Conservation (phyloP, 2,888 invertebrate species). For the Limnephilus auricula region DNA sequence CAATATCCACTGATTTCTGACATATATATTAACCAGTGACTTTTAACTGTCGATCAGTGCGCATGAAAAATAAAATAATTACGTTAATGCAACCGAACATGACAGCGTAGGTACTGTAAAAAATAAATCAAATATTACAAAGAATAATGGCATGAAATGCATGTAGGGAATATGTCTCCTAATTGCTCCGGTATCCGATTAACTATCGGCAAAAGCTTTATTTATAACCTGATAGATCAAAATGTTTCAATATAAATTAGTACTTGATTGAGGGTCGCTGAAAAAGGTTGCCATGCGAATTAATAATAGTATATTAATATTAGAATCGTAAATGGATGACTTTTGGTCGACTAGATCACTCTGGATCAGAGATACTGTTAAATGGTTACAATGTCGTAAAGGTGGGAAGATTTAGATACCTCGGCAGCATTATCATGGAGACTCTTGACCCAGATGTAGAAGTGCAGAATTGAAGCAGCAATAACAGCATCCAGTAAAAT, state of each 20-base stretch:
- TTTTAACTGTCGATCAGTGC: background rate
- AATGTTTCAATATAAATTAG: slow-evolving; percentile 17
- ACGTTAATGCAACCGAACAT: background rate
- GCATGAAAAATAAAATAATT: background rate
- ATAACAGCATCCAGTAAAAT: too few species aligned
- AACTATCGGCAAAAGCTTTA: background rate
- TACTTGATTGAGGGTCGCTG: background rate
- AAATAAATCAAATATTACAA: slow-evolving; percentile 45
- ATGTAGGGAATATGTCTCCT: background rate
- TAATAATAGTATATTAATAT: too few species aligned
- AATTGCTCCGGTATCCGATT: slow-evolving; percentile 5
- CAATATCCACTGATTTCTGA: background rate
- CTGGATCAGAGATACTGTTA: too few species aligned
- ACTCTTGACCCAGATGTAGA: too few species aligned
- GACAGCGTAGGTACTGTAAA: background rate
- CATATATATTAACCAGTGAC: background rate
- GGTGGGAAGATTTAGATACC: too few species aligned
- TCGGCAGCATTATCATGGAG: too few species aligned
- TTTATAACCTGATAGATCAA: slow-evolving; percentile 16
- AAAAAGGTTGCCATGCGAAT: background rate
- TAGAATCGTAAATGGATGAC: too few species aligned
- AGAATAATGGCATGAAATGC: slow-evolving; percentile 5
- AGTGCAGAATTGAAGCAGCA: too few species aligned
- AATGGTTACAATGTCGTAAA: too few species aligned
- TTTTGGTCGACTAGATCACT: too few species aligned